phyloP scores from a whole-genome alignment of 2,113 vertebrate genomes.

The Toxostoma redivivum region DNA sequence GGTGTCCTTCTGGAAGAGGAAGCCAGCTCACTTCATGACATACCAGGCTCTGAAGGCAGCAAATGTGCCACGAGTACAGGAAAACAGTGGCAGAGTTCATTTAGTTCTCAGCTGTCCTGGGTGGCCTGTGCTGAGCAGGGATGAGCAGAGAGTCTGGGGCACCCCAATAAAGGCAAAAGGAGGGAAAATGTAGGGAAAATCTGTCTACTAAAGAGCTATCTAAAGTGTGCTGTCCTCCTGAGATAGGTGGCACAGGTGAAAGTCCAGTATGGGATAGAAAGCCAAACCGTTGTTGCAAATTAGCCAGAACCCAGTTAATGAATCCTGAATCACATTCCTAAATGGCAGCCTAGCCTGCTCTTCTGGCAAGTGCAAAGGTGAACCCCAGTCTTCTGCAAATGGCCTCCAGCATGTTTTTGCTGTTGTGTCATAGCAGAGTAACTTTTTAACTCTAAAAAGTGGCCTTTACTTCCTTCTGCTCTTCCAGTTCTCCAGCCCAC shows the following conservation, averaged over 20 bases:
- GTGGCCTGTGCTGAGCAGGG: not conserved
- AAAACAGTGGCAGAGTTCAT: not conserved
- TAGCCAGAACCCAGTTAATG: not conserved
- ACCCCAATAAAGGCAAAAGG: not conserved
- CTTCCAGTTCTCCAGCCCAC: not conserved
- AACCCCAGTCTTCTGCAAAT: not conserved
- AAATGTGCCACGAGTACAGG: not conserved
- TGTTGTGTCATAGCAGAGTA: not conserved
- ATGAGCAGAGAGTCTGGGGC: not conserved
- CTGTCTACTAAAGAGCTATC: not conserved
- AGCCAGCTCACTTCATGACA: not conserved
- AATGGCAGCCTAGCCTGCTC: not conserved
- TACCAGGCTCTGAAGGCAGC: not conserved
- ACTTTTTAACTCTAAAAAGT: not conserved
- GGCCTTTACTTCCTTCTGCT: not conserved
- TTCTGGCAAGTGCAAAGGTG: slow-evolving; percentile 9
- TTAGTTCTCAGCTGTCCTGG: not conserved
- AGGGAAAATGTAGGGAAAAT: not conserved
- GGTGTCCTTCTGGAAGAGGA: not conserved
- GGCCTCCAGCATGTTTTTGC: not conserved
- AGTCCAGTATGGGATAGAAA: not conserved
- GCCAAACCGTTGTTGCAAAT: not conserved
- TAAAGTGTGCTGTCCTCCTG: not conserved
- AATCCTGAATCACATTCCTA: not conserved
- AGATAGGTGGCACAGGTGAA: not conserved